Conservation (phyloP, 1,140 invertebrate genomes). For the Hypothenemus hampei region DNA sequence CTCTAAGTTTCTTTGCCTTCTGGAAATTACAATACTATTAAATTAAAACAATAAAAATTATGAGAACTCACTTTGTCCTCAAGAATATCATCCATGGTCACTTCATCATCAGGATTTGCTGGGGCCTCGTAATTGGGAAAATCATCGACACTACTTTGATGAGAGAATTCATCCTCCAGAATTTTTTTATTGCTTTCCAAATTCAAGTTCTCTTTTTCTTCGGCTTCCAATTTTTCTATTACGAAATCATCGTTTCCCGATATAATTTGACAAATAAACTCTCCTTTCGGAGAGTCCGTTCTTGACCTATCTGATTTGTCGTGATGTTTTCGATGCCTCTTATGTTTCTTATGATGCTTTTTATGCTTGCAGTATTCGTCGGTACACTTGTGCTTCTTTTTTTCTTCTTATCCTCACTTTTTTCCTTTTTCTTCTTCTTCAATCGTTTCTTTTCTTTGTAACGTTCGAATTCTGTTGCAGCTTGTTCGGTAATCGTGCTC, state of each 20-base stretch:
- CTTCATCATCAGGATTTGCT: slow-evolving; percentile 42
- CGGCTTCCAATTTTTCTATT: slow-evolving; percentile 30
- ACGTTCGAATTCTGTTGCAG: slow-evolving; percentile 33
- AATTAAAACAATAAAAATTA: too few species aligned
- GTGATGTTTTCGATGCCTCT: slow-evolving; percentile 72
- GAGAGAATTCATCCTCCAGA: slow-evolving; percentile 42
- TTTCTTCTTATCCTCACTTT: slow-evolving; percentile 55
- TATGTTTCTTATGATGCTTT: slow-evolving; percentile 67
- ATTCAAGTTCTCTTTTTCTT: slow-evolving; percentile 43
- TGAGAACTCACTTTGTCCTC: slow-evolving; percentile 28
- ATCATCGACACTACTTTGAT: slow-evolving; percentile 33
- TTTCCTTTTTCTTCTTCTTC: slow-evolving; percentile 53
- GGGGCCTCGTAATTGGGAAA: slow-evolving; percentile 27
- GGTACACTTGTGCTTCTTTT: slow-evolving; percentile 66
- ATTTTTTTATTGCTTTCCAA: slow-evolving; percentile 35
- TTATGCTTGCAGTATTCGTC: slow-evolving; percentile 68
- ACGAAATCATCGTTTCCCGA: slow-evolving; percentile 6
- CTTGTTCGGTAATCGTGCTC: not conserved
- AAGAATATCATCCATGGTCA: slow-evolving; percentile 40
- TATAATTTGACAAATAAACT: slow-evolving; percentile 20
- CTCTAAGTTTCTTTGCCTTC: slow-evolving; percentile 53
- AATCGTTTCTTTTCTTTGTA: slow-evolving; percentile 62
- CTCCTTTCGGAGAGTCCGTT: slow-evolving; percentile 14
- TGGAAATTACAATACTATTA: slow-evolving; percentile 26
- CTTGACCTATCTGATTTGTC: slow-evolving; percentile 34